A percentile compares a stretch with the other conserved stretches of the same genome.
Conservation (phyloP, 2,888 invertebrate genomes). For the Mamestra brassicae region DNA sequence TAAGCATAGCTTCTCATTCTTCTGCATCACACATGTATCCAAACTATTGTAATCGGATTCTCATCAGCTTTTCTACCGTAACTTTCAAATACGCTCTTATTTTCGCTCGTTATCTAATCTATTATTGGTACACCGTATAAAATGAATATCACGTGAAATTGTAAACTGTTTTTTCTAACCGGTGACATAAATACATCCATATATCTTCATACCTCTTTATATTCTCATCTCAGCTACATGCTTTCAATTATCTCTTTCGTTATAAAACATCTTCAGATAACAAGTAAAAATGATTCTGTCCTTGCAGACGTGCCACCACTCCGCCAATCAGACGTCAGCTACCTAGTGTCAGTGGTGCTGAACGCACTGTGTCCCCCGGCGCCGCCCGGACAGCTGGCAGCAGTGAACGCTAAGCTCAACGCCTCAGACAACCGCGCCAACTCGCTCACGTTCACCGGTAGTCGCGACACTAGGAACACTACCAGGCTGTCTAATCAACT, state of each 20-base stretch:
- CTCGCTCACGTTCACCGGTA: slow-evolving; percentile 95
- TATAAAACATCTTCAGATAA: too few relatives aligned
- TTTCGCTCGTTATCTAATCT: too few relatives aligned
- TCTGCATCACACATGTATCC: too few relatives aligned
- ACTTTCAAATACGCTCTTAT: not conserved
- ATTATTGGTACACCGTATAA: too few relatives aligned
- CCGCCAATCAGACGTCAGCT: slow-evolving; percentile 97
- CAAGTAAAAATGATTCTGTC: not conserved
- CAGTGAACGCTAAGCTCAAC: slow-evolving; percentile 93
- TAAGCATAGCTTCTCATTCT: too few relatives aligned
- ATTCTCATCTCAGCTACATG: too few relatives aligned
- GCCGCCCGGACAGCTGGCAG: slow-evolving; percentile 93
- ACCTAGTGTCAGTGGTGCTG: slow-evolving; percentile 96
- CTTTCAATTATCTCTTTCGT: not conserved
- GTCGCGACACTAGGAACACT: slow-evolving; percentile 94
- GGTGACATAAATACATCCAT: too few relatives aligned
- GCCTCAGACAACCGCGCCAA: slow-evolving; percentile 94
- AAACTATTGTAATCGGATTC: too few relatives aligned
- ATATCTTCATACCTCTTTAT: too few relatives aligned
- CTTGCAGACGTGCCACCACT: slow-evolving; percentile 96
- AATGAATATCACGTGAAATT: too few relatives aligned
- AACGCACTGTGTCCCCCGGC: slow-evolving; percentile 93
- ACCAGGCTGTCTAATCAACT: slow-evolving; percentile 95
- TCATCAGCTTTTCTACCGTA: not conserved
- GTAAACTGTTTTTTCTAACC: too few relatives aligned